phyloP scores from a whole-genome alignment of 1,140 invertebrate genomes.

The Zaprionus tsacasi region DNA sequence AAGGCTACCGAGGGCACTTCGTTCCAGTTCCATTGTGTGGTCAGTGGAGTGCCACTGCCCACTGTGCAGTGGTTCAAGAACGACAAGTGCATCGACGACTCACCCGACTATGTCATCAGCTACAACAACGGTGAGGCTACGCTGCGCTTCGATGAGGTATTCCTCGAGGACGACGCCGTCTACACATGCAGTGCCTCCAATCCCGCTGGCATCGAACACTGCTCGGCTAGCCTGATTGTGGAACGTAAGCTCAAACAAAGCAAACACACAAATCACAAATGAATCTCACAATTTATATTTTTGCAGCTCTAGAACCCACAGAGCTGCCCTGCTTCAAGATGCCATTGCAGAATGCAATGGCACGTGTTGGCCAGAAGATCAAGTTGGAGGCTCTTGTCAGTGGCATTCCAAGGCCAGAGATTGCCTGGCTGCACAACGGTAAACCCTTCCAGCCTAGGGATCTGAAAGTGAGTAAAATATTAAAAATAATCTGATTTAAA shows the following conservation, averaged over 20 bases:
- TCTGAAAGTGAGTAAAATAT: slow-evolving; percentile 69
- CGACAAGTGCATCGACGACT: slow-evolving; percentile 86
- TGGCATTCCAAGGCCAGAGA: slow-evolving; percentile 89
- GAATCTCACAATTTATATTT: neutral
- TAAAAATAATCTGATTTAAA: neutral
- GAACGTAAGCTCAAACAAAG: slow-evolving; percentile 86
- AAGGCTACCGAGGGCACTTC: slow-evolving; percentile 88
- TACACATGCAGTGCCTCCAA: slow-evolving; percentile 91
- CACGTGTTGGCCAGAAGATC: slow-evolving; percentile 88
- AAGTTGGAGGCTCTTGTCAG: slow-evolving; percentile 90
- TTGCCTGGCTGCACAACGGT: slow-evolving; percentile 89
- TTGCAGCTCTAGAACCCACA: slow-evolving; percentile 87
- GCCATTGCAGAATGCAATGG: slow-evolving; percentile 87
- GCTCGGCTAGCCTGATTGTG: slow-evolving; percentile 90
- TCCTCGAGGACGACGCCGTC: slow-evolving; percentile 87
- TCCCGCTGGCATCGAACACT: slow-evolving; percentile 89
- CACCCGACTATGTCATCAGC: slow-evolving; percentile 86
- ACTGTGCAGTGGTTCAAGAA: slow-evolving; percentile 92
- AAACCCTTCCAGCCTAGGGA: slow-evolving; percentile 84
- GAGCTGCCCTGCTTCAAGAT: slow-evolving; percentile 88
- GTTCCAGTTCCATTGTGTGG: slow-evolving; percentile 89
- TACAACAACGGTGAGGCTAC: slow-evolving; percentile 91
- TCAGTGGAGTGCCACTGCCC: slow-evolving; percentile 90
- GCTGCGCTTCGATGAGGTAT: slow-evolving; percentile 88
- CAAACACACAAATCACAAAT: neutral